Percentiles rank a stretch among this genome's conserved stretches.
Conservation (phyloP, 2,797 vertebrate genomes). For the Rhadinocentrus ornatus region DNA sequence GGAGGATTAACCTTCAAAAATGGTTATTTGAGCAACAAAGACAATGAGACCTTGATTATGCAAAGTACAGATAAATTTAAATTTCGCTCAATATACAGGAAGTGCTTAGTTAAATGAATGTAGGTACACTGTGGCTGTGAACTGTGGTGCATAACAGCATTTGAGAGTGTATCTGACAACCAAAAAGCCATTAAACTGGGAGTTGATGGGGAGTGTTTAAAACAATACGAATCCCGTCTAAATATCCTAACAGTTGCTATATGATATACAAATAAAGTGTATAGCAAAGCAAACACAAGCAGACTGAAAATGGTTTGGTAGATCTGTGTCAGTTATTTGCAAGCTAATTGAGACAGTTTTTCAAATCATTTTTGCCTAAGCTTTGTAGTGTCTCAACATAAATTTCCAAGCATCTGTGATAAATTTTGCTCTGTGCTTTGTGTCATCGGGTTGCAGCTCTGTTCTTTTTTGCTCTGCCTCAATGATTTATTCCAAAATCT, state of each 20-base stretch:
- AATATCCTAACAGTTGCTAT: conserved; percentile 7
- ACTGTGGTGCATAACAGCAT: conserved; percentile 62
- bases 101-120: conserved; percentile 41
- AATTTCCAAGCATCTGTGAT: conserved; percentile 54
- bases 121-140: conserved; percentile 26
- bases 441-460: conserved; percentile 48
- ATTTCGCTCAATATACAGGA: conserved; percentile 39
- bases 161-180: conserved; percentile 59
- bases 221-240: conserved; percentile 9
- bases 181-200: conserved; percentile 37
- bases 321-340: conserved; percentile 35
- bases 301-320: conserved; percentile 36
- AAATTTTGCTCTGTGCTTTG: conserved; percentile 35
- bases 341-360: conserved; percentile 34
- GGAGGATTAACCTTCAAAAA: conserved; percentile 41
- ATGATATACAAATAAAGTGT: conserved; percentile 9
- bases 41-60: conserved; percentile 40
- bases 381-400: conserved; percentile 38
- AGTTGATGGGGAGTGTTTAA: conserved; percentile 35
- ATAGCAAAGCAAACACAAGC: conserved; percentile 12
- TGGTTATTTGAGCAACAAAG: conserved; percentile 24
- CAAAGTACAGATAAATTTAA: conserved; percentile 40
- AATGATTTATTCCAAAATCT: conserved; percentile 61
- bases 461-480: conserved; percentile 30
- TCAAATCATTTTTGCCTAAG: conserved; percentile 34